Conservation (phyloP, 2,113 vertebrate genomes). For the Microcebus lehilahytsara region DNA sequence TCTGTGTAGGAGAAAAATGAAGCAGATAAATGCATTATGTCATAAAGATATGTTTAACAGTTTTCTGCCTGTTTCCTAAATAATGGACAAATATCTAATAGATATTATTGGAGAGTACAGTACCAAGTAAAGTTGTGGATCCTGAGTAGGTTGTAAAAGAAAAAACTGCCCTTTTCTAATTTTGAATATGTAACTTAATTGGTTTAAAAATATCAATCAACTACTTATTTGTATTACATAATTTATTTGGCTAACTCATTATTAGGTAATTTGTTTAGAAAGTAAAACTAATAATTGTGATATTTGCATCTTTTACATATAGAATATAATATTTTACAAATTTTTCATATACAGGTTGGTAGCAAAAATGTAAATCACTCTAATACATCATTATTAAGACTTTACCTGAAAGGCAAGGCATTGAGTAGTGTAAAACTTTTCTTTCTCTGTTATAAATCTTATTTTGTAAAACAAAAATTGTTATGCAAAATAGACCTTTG, state of each 20-base stretch:
- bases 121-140: background rate
- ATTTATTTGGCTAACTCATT: background rate
- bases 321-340: background rate
- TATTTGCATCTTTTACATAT: background rate
- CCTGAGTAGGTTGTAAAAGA: background rate
- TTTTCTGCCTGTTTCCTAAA: background rate
- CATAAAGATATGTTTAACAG: background rate
- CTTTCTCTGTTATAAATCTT: background rate
- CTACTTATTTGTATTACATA: background rate
- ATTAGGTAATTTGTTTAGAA: background rate
- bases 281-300: background rate
- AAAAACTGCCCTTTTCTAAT: background rate
- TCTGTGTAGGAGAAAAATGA: background rate
- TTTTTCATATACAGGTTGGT: background rate
- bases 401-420: background rate
- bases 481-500: background rate
- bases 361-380: background rate
- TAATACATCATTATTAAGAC: background rate
- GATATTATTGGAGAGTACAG: background rate
- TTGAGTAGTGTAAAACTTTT: background rate
- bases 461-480: background rate
- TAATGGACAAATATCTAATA: background rate
- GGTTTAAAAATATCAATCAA: background rate
- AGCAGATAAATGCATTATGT: background rate
- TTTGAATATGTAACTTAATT: background rate